A percentile compares a stretch with the other conserved stretches of the same genome.
These are phyloP conservation scores for Arrhopalites spinosus DNA, from an alignment of 2,888 invertebrate species.

Conservation along the genomic window DNA sequence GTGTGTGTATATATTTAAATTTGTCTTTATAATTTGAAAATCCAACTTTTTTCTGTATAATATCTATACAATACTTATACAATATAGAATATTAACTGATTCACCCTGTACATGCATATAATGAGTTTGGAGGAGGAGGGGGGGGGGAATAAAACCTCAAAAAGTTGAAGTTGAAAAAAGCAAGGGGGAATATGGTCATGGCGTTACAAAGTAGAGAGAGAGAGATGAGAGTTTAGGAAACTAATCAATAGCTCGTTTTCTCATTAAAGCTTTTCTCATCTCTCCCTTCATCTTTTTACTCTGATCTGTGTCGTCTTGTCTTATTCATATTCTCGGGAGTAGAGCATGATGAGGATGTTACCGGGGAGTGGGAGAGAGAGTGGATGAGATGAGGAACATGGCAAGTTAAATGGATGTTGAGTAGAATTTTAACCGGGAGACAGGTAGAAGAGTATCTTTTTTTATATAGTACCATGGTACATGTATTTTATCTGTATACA, in stretches of 20 bases:
- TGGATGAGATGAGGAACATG: not conserved
- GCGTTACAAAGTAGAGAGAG: not conserved
- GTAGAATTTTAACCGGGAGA: constrained; percentile 20
- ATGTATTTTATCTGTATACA: too few species aligned
- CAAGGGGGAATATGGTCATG: not conserved
- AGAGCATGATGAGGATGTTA: not conserved
- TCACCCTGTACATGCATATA: too few species aligned
- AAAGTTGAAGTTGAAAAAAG: not conserved
- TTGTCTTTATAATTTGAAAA: too few species aligned
- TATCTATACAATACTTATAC: too few species aligned
- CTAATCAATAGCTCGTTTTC: constrained; percentile 34
- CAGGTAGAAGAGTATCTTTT: too few species aligned
- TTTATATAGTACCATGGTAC: too few species aligned
- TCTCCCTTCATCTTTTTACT: not conserved
- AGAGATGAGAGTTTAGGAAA: constrained; percentile 12
- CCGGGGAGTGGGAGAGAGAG: not conserved
- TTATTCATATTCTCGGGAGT: not conserved
- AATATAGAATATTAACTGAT: too few species aligned
- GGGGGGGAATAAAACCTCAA: not conserved
- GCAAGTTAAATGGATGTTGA: constrained; percentile 20
- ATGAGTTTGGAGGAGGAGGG: not conserved
- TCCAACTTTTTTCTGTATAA: too few species aligned
- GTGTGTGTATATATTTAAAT: too few species aligned
- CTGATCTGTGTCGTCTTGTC: not conserved
- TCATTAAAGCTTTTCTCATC: constrained; percentile 26